These are phyloP conservation scores for Neoascia interrupta DNA, from an alignment of 2,888 invertebrate species.

Conservation along the genomic window DNA sequence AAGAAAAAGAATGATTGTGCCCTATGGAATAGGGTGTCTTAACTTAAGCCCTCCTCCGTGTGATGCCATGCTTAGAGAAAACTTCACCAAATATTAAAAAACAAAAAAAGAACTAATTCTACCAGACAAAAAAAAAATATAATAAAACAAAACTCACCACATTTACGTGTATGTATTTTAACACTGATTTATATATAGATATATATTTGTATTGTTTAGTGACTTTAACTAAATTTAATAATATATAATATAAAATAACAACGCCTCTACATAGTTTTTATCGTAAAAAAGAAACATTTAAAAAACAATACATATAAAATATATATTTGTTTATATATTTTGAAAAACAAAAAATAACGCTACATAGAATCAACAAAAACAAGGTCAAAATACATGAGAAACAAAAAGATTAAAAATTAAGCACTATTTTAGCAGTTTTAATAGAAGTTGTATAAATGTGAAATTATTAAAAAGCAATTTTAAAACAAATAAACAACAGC, in stretches of 20 bases:
- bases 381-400: slow-evolving; percentile 17
- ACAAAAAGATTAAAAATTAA: slow-evolving; percentile 16
- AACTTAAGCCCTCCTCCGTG: slow-evolving; percentile 69
- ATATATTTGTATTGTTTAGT: slow-evolving; percentile 60
- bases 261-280: slow-evolving; percentile 61
- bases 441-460: slow-evolving; percentile 61
- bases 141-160: slow-evolving; percentile 48
- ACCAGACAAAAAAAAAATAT: slow-evolving; percentile 47
- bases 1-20: slow-evolving; percentile 44
- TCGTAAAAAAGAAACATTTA: slow-evolving; percentile 28
- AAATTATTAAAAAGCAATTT: slow-evolving; percentile 56
- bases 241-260: slow-evolving; percentile 22
- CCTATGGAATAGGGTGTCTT: slow-evolving; percentile 51
- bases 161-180: slow-evolving; percentile 64
- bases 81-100: slow-evolving; percentile 59
- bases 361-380: slow-evolving; percentile 53
- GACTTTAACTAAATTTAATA: slow-evolving; percentile 42
- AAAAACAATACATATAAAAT: slow-evolving; percentile 16
- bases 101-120: slow-evolving; percentile 37
- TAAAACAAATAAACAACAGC: slow-evolving; percentile 25
- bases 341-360: slow-evolving; percentile 25
- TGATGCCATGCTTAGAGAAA: slow-evolving; percentile 67
- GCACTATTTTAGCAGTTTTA: slow-evolving; percentile 62
- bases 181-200: slow-evolving; percentile 56
- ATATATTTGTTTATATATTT: slow-evolving; percentile 52